Conservation (phyloP, 2,888 invertebrate genomes). For the Pristionchus exspectatus region DNA sequence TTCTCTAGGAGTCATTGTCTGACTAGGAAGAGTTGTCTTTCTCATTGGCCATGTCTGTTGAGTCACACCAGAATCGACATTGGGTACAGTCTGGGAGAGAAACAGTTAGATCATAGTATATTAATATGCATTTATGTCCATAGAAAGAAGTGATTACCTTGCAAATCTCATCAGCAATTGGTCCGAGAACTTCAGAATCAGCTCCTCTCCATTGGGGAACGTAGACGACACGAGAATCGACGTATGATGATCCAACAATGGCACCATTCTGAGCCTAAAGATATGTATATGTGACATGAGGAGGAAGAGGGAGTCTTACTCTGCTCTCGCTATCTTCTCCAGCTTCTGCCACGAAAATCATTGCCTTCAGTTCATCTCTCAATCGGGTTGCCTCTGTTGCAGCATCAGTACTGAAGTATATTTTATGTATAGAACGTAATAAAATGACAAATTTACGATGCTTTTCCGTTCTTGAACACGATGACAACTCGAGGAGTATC, state of each 20-base stretch:
- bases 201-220: conserved; percentile 74
- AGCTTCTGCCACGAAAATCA: conserved; percentile 75
- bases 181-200: conserved; percentile 71
- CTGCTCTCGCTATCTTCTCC: conserved; percentile 67
- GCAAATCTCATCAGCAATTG: conserved; percentile 75
- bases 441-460: conserved; percentile 27
- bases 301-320: neutral
- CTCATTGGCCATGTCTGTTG: conserved; percentile 62
- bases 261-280: conserved; percentile 56
- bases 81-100: conserved; percentile 60
- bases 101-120: neutral
- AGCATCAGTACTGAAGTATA: conserved; percentile 67
- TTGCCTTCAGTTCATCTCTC: conserved; percentile 67
- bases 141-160: conserved; percentile 57
- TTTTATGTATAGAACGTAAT: neutral
- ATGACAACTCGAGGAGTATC: conserved; percentile 71
- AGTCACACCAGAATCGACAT: conserved; percentile 60
- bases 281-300: neutral
- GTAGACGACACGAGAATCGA: conserved; percentile 62
- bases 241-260: conserved; percentile 60
- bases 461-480: conserved; percentile 74
- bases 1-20: conserved; percentile 55
- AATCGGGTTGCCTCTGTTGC: conserved; percentile 63
- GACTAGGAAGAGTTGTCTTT: conserved; percentile 58
- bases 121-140: neutral